Conservation (phyloP, 30 jellyfish, hydroid and myxozoan genomes). For the Sanderia malayensis region DNA sequence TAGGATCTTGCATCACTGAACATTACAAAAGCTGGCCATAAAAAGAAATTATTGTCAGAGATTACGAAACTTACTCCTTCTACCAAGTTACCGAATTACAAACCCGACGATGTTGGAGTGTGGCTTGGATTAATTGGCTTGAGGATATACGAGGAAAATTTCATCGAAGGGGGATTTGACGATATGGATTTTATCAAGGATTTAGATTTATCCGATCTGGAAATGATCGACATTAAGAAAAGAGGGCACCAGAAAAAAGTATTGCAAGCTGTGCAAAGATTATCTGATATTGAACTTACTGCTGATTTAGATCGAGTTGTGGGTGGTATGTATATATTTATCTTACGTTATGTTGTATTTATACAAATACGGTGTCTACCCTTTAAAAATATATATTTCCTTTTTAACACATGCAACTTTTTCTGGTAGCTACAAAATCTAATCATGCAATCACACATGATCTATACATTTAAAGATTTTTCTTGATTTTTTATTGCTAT, state of each 20-base stretch:
- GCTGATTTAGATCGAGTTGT: slow-evolving; percentile 86
- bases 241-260: slow-evolving; percentile 92
- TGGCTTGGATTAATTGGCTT: slow-evolving; percentile 77
- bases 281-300: slow-evolving; percentile 90
- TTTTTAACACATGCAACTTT: no score
- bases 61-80: slow-evolving; percentile 78
- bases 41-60: slow-evolving; percentile 86
- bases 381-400: no score
- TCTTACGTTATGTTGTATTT: no score
- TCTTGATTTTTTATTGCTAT: no score
- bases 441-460: no score
- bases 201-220: slow-evolving; percentile 85
- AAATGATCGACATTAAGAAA: slow-evolving; percentile 88
- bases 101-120: slow-evolving; percentile 87
- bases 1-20: slow-evolving; percentile 82
- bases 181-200: slow-evolving; percentile 98
- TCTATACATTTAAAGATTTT: no score
- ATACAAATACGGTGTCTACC: no score
- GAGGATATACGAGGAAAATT: slow-evolving; percentile 76
- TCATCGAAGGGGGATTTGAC: slow-evolving; percentile 98
- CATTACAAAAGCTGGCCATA: slow-evolving; percentile 88
- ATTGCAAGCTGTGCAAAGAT: slow-evolving; percentile 82
- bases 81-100: slow-evolving; percentile 58
- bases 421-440: no score
- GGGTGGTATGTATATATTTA: slow-evolving; percentile 72